Evolutionary conservation across 2,113 vertebrate genomes (phyloP).

Genomic region (Dermatemys mawii): DNA sequence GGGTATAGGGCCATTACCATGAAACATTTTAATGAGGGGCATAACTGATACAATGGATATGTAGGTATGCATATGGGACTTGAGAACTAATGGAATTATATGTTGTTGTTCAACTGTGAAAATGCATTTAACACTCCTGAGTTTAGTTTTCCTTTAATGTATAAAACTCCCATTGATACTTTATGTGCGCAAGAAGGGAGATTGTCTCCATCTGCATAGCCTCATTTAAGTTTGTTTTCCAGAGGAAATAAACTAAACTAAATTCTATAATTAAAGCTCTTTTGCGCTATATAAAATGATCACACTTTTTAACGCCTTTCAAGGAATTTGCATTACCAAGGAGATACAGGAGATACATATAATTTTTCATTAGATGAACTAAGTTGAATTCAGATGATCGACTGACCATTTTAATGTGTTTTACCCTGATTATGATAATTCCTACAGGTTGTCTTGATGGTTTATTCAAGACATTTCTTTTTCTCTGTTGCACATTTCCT

Average conservation of each 20-base stretch:
- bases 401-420: neutral
- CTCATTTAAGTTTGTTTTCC: neutral
- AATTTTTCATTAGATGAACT: neutral
- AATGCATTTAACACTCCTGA: neutral
- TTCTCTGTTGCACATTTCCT: neutral
- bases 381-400: neutral
- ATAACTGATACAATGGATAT: neutral
- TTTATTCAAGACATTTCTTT: neutral
- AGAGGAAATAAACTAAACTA: neutral
- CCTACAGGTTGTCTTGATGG: neutral
- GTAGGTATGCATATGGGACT: neutral
- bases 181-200: neutral
- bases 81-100: neutral
- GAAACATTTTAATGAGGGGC: neutral
- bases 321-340: neutral
- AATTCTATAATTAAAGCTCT: neutral
- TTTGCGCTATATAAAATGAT: neutral
- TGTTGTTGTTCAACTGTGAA: fast-evolving
- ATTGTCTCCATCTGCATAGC: neutral
- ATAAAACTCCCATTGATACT: neutral
- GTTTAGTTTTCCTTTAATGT: neutral
- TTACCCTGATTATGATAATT: neutral
- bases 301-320: neutral
- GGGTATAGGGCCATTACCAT: neutral
- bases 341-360: neutral